phyloP scores from a whole-genome alignment of 2,113 vertebrate genomes.

The Turdus rufiventris region DNA sequence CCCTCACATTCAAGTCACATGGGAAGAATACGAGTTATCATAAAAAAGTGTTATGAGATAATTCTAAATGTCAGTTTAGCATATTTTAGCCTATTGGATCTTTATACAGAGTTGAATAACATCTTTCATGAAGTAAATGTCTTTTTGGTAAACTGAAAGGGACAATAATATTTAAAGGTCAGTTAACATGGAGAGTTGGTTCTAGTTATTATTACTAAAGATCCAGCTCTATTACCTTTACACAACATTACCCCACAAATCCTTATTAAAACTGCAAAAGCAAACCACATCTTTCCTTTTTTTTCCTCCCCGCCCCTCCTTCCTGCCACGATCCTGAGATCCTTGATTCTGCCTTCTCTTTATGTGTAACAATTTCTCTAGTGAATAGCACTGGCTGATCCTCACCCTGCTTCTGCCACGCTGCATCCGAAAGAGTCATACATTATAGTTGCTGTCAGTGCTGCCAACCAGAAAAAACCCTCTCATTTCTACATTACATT shows the following conservation, averaged over 20 bases:
- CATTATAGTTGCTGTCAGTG: slow-evolving; percentile 23
- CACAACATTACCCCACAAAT: slow-evolving; percentile 35
- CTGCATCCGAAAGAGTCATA: not conserved
- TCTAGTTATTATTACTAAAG: slow-evolving; percentile 63
- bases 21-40: slow-evolving; percentile 66
- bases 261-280: slow-evolving; percentile 32
- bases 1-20: slow-evolving; percentile 63
- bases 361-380: not conserved
- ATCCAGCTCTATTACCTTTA: slow-evolving; percentile 62
- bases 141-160: slow-evolving; percentile 70
- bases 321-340: not conserved
- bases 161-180: slow-evolving; percentile 74
- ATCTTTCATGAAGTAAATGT: slow-evolving; percentile 68
- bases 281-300: not conserved
- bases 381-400: slow-evolving; percentile 8
- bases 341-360: not conserved
- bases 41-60: slow-evolving; percentile 64
- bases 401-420: not conserved
- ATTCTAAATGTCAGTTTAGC: slow-evolving; percentile 78
- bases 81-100: slow-evolving; percentile 70
- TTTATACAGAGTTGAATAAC: slow-evolving; percentile 64
- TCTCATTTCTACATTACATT: slow-evolving; percentile 39
- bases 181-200: slow-evolving; percentile 64
- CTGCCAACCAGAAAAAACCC: slow-evolving; percentile 39
- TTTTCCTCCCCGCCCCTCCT: not conserved